Conservation (phyloP, 2,797 vertebrate species). For the Hippopotamyrus pictus region DNA sequence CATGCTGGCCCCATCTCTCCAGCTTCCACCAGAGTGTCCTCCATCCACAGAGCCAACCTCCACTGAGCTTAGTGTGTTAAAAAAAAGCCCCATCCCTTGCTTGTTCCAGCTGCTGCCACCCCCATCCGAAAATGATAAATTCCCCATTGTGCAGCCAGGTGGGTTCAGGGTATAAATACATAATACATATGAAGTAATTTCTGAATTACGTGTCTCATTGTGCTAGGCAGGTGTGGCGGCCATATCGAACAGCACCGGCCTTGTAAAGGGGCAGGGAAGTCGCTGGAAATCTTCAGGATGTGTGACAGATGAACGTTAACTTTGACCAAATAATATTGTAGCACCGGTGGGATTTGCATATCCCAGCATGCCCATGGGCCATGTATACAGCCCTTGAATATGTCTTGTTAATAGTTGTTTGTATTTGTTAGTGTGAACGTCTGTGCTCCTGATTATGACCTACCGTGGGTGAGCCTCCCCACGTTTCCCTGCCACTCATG, state of each 20-base stretch:
- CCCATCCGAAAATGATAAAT: slow-evolving; percentile 19
- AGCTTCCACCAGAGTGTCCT: neutral
- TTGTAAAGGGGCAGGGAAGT: neutral
- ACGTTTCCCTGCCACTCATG: neutral
- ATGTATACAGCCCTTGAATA: neutral
- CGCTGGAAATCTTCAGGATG: neutral
- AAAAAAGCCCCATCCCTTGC: neutral
- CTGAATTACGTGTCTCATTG: neutral
- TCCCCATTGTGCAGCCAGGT: slow-evolving; percentile 36
- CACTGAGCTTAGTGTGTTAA: neutral
- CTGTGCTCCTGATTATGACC: neutral
- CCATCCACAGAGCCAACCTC: neutral
- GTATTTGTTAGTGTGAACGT: neutral
- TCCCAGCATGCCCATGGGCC: neutral
- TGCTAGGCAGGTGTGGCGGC: neutral
- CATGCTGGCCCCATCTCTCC: neutral
- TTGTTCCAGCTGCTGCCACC: slow-evolving; percentile 13
- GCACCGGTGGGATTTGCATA: neutral
- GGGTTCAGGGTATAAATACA: slow-evolving; percentile 15
- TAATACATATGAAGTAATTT: neutral
- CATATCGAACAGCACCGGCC: neutral
- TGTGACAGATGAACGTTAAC: neutral
- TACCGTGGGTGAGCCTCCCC: neutral
- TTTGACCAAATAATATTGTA: neutral
- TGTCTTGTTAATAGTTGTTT: neutral